Evolutionary conservation across 2,113 vertebrate species (phyloP), one percentile per base, ranked within the genome.

Genomic region (Prietella phreatophila): DNA sequence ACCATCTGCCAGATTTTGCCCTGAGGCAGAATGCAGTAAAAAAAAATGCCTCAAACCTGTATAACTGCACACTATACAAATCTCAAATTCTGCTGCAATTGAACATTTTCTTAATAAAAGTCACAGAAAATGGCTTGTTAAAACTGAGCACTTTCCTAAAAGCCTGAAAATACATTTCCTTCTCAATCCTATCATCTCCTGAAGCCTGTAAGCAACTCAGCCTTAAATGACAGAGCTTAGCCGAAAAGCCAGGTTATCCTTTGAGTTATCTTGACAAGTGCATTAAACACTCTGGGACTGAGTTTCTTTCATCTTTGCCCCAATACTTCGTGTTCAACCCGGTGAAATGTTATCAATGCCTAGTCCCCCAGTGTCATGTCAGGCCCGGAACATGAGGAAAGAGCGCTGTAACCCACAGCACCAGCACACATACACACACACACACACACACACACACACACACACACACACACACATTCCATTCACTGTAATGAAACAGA

Each of bases 401-500:
- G 10, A 56, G 47, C 82, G 36, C 80, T 89, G 86, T 17, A 69
- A 89, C 83, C 82, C 27, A 53, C 39, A 81, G 63, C 25, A 55
- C 55, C 0, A 33, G 83, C 36, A 83, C 65, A 67, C 53, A 69
- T 71, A 78, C 58, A 39, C 47, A 15, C 76, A 33, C 56, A 33
- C 69, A 22, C 82, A 75, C 53, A 69, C 78, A 78, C 58, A 39
- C 47, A 15, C 76, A 33, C 56, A 33, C n/a, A n/a, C n/a, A 67
- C 53, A 69, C 78, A 78, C 58, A 39, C 47, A 15, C 76, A 33
- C 56, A 33, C 69, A 22, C 82, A 75, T 63, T 85, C 81, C 56
- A 87, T 91, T 91, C 80, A 87, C 50, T 8, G 10, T 33, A 73
- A 88, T 82, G 56, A 90, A 90, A 90, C 82, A 78, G 87, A 50